phyloP scores from a whole-genome alignment of 2,797 vertebrate genomes.

The Varecia variegata region DNA sequence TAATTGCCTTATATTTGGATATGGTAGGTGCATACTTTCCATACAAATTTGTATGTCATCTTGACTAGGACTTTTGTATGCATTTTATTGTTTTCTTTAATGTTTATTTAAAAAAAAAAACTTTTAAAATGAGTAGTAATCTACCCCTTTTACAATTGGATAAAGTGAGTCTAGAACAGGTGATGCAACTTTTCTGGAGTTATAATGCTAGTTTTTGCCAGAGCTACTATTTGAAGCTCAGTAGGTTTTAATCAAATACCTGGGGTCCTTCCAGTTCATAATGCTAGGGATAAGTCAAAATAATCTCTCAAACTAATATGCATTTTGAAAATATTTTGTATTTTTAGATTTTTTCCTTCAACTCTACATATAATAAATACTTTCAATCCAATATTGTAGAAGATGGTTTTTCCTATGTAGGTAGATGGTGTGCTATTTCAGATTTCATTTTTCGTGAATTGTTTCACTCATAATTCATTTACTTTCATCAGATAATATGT shows the following conservation, averaged over 20 bases:
- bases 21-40: rapidly evolving
- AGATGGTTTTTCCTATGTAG: background rate
- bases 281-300: background rate
- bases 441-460: slow-evolving; percentile 19
- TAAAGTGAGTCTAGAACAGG: background rate
- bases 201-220: background rate
- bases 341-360: background rate
- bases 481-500: background rate
- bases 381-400: background rate
- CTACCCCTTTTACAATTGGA: background rate
- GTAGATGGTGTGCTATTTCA: background rate
- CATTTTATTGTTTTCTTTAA: background rate
- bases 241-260: background rate
- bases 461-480: slow-evolving; percentile 1
- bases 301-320: background rate
- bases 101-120: background rate
- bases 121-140: background rate
- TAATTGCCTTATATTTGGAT: background rate
- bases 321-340: background rate
- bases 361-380: background rate
- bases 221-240: background rate
- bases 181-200: background rate
- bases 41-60: background rate
- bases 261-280: background rate
- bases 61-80: background rate